Evolutionary conservation across 2,797 vertebrate genomes (phyloP).

Genomic region (Gila robusta): DNA sequence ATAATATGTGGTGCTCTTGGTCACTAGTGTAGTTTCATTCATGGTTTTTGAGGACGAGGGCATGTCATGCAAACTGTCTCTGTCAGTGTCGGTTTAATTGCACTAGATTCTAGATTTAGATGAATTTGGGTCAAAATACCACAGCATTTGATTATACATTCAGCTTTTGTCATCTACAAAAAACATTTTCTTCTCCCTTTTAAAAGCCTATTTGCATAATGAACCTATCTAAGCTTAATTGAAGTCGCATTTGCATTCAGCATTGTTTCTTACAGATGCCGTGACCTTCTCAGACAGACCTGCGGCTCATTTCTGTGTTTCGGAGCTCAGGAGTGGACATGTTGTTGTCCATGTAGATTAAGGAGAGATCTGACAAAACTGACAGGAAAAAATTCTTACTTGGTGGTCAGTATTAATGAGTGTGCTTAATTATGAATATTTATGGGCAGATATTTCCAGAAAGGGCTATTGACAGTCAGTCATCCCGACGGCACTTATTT

Average conservation of each 20-base stretch:
- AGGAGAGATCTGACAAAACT: neutral
- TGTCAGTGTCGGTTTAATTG: neutral
- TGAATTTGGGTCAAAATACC: neutral
- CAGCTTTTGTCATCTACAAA: neutral
- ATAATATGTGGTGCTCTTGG: neutral
- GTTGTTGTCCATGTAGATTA: neutral
- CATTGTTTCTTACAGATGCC: neutral
- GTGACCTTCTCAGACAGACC: neutral
- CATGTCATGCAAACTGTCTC: neutral
- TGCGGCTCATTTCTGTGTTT: neutral
- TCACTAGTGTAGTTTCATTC: neutral
- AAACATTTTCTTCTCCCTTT: neutral
- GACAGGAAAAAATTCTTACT: conserved; percentile 2
- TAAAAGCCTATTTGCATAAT: neutral
- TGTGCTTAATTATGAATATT: neutral
- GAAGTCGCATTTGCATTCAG: neutral
- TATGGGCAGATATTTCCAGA: conserved; percentile 7
- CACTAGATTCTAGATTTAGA: neutral
- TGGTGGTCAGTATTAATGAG: conserved; percentile 22
- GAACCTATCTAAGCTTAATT: neutral
- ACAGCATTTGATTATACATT: neutral
- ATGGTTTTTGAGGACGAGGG: neutral
- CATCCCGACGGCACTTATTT: neutral
- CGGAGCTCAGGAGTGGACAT: neutral
- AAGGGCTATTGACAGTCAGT: conserved; percentile 2